phyloP scores from a whole-genome alignment of 2,888 invertebrate species.

The Dynastes grantii region DNA sequence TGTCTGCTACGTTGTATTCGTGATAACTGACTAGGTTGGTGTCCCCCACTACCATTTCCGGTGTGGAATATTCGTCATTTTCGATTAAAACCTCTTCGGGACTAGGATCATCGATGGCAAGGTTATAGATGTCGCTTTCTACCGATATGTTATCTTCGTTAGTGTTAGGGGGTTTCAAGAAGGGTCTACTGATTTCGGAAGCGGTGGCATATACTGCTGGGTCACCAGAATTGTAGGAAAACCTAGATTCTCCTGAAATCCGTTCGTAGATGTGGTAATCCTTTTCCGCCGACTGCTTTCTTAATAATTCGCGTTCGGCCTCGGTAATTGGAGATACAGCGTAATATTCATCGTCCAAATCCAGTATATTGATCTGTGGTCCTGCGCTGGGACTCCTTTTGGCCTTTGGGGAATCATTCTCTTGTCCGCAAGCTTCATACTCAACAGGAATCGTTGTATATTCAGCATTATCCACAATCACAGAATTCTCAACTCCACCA shows the following conservation, averaged over 20 bases:
- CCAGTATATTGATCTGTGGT: not conserved
- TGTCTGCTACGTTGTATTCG: slow-evolving; percentile 52
- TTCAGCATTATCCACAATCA: slow-evolving; percentile 48
- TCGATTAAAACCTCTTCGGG: slow-evolving; percentile 26
- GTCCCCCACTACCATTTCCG: slow-evolving; percentile 41
- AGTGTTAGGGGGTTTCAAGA: not conserved
- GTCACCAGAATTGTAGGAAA: not conserved
- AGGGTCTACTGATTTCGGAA: not conserved
- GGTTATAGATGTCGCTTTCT: slow-evolving; percentile 31
- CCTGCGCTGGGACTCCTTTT: not conserved
- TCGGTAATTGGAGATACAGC: slow-evolving; percentile 15
- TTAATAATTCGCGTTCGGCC: slow-evolving; percentile 48
- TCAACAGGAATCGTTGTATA: slow-evolving; percentile 5
- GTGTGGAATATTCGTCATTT: slow-evolving; percentile 50
- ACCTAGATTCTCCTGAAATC: slow-evolving; percentile 50
- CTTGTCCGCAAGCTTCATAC: not conserved
- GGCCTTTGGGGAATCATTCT: not conserved
- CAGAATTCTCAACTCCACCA: not conserved
- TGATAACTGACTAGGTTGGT: slow-evolving; percentile 43
- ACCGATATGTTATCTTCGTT: not conserved
- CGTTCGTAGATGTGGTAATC: slow-evolving; percentile 53
- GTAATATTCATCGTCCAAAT: slow-evolving; percentile 53
- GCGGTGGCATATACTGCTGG: slow-evolving; percentile 10
- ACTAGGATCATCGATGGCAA: not conserved
- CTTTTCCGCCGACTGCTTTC: slow-evolving; percentile 37